Percentiles rank a stretch among this genome's conserved stretches.
Evolutionary conservation across 2,797 vertebrate genomes (phyloP).

Genomic region (Eutrigla gurnardus): DNA sequence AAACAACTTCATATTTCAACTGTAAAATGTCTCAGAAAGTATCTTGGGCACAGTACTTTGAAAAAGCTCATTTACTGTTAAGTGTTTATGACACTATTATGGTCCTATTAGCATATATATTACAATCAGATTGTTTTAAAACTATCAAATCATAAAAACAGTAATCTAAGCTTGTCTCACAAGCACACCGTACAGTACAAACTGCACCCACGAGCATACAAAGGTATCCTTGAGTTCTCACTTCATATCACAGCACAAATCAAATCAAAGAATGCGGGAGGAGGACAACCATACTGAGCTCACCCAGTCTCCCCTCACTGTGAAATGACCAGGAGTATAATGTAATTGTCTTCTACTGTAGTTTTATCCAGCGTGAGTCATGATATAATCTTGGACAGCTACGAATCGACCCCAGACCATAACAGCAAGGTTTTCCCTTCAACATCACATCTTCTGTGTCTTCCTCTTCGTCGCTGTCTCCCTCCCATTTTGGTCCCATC

Average conservation of each 20-base stretch:
- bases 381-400: not conserved
- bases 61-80: too few relatives aligned
- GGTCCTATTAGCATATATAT: not conserved
- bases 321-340: slow-evolving; percentile 4
- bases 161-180: not conserved
- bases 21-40: not conserved
- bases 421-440: not conserved
- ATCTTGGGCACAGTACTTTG: too few relatives aligned
- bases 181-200: too few relatives aligned
- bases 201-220: not conserved
- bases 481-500: slow-evolving; percentile 39
- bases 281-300: slow-evolving; percentile 11
- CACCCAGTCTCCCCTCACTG: not conserved
- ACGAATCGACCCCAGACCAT: slow-evolving; percentile 15
- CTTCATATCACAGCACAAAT: not conserved
- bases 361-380: slow-evolving; percentile 8
- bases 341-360: not conserved
- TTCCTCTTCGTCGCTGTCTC: slow-evolving; percentile 29
- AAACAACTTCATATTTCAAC: not conserved
- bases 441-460: slow-evolving; percentile 10
- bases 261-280: slow-evolving; percentile 20
- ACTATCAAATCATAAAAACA: not conserved
- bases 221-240: slow-evolving; percentile 4
- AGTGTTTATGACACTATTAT: not conserved
- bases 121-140: not conserved